phyloP scores from a whole-genome alignment of 2,113 vertebrate genomes.

The Xiphorhynchus elegans region DNA sequence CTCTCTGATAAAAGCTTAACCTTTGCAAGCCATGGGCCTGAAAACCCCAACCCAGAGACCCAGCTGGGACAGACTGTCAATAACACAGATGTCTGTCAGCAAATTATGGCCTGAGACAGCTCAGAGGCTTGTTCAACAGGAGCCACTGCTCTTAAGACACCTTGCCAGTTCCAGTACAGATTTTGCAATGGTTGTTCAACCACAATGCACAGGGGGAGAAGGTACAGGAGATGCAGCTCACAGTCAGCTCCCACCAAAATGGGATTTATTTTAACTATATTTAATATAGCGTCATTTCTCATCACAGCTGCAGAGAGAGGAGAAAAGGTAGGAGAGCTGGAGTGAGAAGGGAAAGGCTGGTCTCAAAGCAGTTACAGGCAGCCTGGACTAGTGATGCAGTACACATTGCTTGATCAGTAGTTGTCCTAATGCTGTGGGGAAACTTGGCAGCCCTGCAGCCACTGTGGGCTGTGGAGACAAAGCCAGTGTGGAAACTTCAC shows the following conservation, averaged over 20 bases:
- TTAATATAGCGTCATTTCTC: not conserved
- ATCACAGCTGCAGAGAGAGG: not conserved
- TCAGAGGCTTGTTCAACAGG: not conserved
- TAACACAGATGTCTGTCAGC: conserved; percentile 58
- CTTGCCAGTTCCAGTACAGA: not conserved
- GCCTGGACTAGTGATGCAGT: not conserved
- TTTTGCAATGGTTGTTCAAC: not conserved
- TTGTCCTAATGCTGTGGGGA: conserved; percentile 49
- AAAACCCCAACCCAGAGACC: conserved; percentile 18
- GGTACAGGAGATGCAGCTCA: not conserved
- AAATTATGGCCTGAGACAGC: conserved; percentile 32
- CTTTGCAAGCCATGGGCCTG: not conserved
- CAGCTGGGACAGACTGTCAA: conserved; percentile 54
- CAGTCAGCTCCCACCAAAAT: not conserved
- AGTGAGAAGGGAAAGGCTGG: not conserved
- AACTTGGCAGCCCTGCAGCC: conserved; percentile 48
- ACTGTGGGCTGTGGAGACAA: conserved; percentile 53
- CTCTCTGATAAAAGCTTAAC: not conserved
- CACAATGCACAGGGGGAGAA: not conserved
- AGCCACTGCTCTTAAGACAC: conserved; percentile 23
- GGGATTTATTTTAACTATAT: not conserved
- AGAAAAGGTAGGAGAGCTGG: not conserved
- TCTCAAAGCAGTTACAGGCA: conserved; percentile 28
- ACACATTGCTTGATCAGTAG: conserved; percentile 9
- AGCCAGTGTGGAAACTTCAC: conserved; percentile 52